Evolutionary conservation across 2,888 invertebrate species (phyloP).

Genomic region (Galerucella calmariensis): DNA sequence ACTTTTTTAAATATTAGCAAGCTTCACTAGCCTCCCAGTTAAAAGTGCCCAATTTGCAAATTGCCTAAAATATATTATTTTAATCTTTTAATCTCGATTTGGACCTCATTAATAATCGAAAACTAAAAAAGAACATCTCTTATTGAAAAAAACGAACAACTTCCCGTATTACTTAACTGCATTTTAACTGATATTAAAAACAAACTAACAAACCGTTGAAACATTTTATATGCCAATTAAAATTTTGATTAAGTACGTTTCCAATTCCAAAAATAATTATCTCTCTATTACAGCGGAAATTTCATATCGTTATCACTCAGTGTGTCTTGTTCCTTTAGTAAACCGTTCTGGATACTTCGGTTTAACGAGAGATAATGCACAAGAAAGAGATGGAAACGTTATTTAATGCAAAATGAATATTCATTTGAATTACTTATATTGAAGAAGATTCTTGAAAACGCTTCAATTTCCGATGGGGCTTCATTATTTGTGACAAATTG

Average conservation of each 20-base stretch:
- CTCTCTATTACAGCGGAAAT: not conserved
- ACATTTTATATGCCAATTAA: conserved; percentile 5
- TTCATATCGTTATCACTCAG: conserved; percentile 5
- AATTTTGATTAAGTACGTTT: not conserved
- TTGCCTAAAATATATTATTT: too few relatives aligned
- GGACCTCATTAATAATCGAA: not conserved
- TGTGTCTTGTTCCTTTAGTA: conserved; percentile 2
- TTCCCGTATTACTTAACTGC: not conserved
- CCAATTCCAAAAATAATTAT: conserved; percentile 3
- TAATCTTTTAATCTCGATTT: too few relatives aligned
- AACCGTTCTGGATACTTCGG: not conserved
- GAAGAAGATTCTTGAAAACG: too few relatives aligned
- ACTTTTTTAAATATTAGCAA: too few relatives aligned
- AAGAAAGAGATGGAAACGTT: not conserved
- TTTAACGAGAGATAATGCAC: not conserved
- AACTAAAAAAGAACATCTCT: not conserved
- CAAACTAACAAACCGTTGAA: not conserved
- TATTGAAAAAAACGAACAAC: not conserved
- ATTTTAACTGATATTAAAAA: not conserved
- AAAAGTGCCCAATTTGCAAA: too few relatives aligned
- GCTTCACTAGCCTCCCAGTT: too few relatives aligned
- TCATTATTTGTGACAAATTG: too few relatives aligned
- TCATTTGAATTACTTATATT: too few relatives aligned
- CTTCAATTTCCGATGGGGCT: too few relatives aligned
- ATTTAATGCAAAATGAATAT: not conserved